phyloP scores from a whole-genome alignment of 2,797 vertebrate genomes.

The Lithobates pipiens region DNA sequence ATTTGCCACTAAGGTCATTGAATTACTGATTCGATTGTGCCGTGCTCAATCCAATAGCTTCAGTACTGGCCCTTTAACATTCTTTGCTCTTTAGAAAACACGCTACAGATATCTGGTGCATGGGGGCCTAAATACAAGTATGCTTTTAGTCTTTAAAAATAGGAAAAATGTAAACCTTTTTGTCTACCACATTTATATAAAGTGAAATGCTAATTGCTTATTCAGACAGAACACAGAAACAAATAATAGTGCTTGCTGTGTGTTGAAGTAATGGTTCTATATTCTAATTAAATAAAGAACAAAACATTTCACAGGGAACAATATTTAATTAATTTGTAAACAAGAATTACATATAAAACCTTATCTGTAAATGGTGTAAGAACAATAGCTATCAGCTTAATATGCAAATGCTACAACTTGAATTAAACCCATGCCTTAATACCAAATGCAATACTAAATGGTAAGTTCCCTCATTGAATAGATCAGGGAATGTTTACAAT shows the following conservation, averaged over 20 bases:
- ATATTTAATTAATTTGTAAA: slow-evolving; percentile 10
- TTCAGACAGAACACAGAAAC: not conserved
- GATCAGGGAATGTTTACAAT: too few species aligned
- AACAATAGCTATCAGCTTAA: not conserved
- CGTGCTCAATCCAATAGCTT: not conserved
- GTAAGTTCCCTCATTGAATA: too few species aligned
- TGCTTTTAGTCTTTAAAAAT: not conserved
- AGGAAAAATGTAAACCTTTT: not conserved
- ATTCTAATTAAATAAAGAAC: slow-evolving; percentile 7
- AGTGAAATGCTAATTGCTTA: not conserved
- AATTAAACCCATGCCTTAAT: not conserved
- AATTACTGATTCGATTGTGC: not conserved
- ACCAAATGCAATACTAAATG: too few species aligned
- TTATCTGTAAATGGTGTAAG: not conserved
- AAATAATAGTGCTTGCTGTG: too few species aligned
- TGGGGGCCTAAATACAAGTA: too few species aligned
- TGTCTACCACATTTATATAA: not conserved
- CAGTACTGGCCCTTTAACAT: not conserved
- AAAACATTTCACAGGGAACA: not conserved
- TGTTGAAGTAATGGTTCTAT: not conserved
- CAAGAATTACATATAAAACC: slow-evolving; percentile 1
- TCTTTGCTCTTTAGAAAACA: not conserved
- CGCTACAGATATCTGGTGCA: not conserved
- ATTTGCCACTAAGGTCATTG: too few species aligned
- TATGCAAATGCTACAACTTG: not conserved